Base-by-base conservation (phyloP, 2,113 vertebrate species). In the Crotalus helleri region DNA sequence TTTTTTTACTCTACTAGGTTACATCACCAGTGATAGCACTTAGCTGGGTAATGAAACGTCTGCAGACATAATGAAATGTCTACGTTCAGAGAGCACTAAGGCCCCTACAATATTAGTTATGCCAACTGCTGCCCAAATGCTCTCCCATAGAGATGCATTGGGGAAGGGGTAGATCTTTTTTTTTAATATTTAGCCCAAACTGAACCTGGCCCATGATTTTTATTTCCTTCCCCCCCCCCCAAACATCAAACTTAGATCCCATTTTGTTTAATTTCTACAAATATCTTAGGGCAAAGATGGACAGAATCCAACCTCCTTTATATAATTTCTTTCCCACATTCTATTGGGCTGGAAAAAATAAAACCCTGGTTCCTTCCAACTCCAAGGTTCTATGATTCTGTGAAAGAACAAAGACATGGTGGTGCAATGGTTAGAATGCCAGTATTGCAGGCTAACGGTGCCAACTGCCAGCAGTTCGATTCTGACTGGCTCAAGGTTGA, bases 131-230 rank as follows among this genome's bases (percentile, higher is more conserved):
- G 69, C 69, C 5, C 69, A 74, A 33, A 6, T 39, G n/a, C n/a
- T 74, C 13, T 39, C 69, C 17, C 33, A 21, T 1, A 81, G 33
- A 39, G 33, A 39, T 81, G 69, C 6, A 8, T 19, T 81, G 69
- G 69, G 33, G n/a, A 81, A 39, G 33, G 13, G 6, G 17, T 33
- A 19, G 33, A 81, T 39, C 19, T 19, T 19, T 55, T 81, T 69
- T n/a, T n/a, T n/a, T 29, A 4, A 15, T 3, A 0, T 39, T 81
- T 39, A 19, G 33, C 29, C n/a, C 13, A 2, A 33, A 74, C n/a
- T 74, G 13, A n/a, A 74, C 33, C 11, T 7, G n/a, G 64, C 13
- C n/a, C n/a, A 74, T 15, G 4, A 74, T 74, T 5, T 74, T 74
- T 74, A n/a, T 74, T 74, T 74, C 64, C n/a, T 6, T 33, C 33